A percentile compares a stretch with the other conserved stretches of the same genome.
Evolutionary conservation across 2,113 vertebrate species (phyloP).

Genomic region (Speoplatyrhinus poulsoni): DNA sequence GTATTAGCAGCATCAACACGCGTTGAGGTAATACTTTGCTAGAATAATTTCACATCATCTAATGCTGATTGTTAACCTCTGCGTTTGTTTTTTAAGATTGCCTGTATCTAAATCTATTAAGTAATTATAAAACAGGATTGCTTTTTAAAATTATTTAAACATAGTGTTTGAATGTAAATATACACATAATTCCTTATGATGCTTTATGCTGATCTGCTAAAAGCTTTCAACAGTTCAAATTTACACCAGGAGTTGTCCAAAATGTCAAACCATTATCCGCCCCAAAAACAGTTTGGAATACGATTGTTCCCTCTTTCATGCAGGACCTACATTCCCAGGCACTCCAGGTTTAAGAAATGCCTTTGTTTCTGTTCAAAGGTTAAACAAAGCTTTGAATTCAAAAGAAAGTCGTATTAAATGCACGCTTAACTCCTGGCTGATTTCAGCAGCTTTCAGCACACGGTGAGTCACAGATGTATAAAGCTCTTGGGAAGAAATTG

Average conservation of each 20-base stretch:
- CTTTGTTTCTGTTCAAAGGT: slow-evolving; percentile 44
- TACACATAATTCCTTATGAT: too few relatives aligned
- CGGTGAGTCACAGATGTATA: slow-evolving; percentile 46
- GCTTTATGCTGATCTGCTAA: too few relatives aligned
- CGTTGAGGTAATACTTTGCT: too few relatives aligned
- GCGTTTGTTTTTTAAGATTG: neutral
- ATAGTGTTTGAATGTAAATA: too few relatives aligned
- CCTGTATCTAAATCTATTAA: too few relatives aligned
- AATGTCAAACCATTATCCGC: slow-evolving; percentile 11
- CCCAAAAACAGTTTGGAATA: slow-evolving; percentile 15
- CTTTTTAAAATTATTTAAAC: too few relatives aligned
- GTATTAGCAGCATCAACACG: neutral
- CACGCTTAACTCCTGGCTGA: slow-evolving; percentile 41
- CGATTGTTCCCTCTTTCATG: slow-evolving; percentile 21
- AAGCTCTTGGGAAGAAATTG: slow-evolving; percentile 27
- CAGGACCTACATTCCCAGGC: slow-evolving; percentile 21
- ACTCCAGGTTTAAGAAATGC: slow-evolving; percentile 25
- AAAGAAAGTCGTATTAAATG: neutral
- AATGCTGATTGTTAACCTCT: neutral
- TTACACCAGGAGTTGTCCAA: neutral
- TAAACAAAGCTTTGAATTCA: slow-evolving; percentile 18
- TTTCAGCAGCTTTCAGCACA: slow-evolving; percentile 40
- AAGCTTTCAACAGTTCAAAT: too few relatives aligned
- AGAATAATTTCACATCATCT: too few relatives aligned
- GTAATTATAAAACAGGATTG: too few relatives aligned